Conservation (phyloP, 1,140 invertebrate genomes). For the Ceratina calcarata region DNA sequence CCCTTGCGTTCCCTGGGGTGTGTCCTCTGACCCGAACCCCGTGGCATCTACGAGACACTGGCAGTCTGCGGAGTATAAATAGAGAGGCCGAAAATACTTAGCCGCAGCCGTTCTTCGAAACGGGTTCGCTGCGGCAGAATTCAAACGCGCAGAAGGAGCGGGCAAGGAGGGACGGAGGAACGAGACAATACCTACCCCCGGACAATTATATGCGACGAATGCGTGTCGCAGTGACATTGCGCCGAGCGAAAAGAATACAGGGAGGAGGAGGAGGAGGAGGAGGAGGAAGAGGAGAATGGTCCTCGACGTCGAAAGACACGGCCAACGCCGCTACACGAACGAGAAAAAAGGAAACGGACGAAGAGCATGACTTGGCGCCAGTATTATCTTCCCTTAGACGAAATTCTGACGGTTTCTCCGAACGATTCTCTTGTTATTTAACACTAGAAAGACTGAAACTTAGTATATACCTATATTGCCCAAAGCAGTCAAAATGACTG, state of each 20-base stretch:
- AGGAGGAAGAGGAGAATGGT: not conserved
- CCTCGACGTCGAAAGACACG: constrained; percentile 24
- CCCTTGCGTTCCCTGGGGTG: constrained; percentile 48
- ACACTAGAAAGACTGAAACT: too few species aligned
- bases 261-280: not conserved
- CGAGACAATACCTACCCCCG: constrained; percentile 54
- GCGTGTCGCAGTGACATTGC: constrained; percentile 60
- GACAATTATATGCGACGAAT: constrained; percentile 68
- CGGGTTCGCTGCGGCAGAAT: constrained; percentile 22
- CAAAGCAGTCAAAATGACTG: too few species aligned
- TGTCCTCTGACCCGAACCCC: constrained; percentile 65
- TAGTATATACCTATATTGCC: too few species aligned
- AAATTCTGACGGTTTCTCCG: constrained; percentile 41
- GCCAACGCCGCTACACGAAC: constrained; percentile 12
- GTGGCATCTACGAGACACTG: constrained; percentile 49
- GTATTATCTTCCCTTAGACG: constrained; percentile 52
- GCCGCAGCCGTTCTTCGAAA: constrained; percentile 51
- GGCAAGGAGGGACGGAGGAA: constrained; percentile 2
- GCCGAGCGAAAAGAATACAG: constrained; percentile 1
- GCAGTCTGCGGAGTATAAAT: constrained; percentile 56
- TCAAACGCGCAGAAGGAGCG: not conserved
- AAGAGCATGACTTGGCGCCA: constrained; percentile 59
- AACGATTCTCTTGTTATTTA: too few species aligned
- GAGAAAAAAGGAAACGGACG: constrained; percentile 48
- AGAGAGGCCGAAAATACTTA: constrained; percentile 60